Conservation (phyloP, 2,888 invertebrate genomes). For the Eudasyphora cyanicolor region DNA sequence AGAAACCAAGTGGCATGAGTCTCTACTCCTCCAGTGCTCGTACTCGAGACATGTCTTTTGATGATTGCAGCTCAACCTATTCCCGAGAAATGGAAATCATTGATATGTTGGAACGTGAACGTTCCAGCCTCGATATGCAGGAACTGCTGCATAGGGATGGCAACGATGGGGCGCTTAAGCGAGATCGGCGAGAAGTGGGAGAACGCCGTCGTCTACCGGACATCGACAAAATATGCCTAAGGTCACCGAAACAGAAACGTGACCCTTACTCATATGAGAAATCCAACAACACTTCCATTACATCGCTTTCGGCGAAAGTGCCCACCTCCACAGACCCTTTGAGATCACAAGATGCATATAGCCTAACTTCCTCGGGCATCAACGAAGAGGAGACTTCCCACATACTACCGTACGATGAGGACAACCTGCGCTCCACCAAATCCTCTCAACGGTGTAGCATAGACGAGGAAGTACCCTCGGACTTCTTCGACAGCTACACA, state of each 20-base stretch:
- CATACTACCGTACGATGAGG: conserved; percentile 62
- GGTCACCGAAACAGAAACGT: conserved; percentile 75
- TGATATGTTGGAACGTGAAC: conserved; percentile 79
- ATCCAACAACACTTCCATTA: conserved; percentile 64
- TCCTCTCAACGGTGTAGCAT: conserved; percentile 49
- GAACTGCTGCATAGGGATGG: conserved; percentile 78
- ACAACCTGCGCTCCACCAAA: conserved; percentile 48
- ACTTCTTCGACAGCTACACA: conserved; percentile 75
- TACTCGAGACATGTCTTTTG: conserved; percentile 76
- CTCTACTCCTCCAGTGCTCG: conserved; percentile 66
- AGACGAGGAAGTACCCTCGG: conserved; percentile 75
- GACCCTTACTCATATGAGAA: conserved; percentile 73
- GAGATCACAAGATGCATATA: conserved; percentile 70
- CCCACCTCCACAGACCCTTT: conserved; percentile 62
- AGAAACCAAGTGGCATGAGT: conserved; percentile 67
- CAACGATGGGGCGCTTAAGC: conserved; percentile 72
- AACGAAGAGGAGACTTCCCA: conserved; percentile 58
- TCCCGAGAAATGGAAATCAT: conserved; percentile 79
- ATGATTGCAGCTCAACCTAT: conserved; percentile 76
- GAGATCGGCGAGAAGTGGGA: conserved; percentile 71
- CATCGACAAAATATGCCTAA: conserved; percentile 76
- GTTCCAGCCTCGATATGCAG: conserved; percentile 78
- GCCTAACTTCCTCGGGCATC: conserved; percentile 71
- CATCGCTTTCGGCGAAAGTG: conserved; percentile 61
- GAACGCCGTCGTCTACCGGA: conserved; percentile 77